phyloP scores from a whole-genome alignment of 53 echinoderm and acorn worm species.

The Echinometra lucunter region DNA sequence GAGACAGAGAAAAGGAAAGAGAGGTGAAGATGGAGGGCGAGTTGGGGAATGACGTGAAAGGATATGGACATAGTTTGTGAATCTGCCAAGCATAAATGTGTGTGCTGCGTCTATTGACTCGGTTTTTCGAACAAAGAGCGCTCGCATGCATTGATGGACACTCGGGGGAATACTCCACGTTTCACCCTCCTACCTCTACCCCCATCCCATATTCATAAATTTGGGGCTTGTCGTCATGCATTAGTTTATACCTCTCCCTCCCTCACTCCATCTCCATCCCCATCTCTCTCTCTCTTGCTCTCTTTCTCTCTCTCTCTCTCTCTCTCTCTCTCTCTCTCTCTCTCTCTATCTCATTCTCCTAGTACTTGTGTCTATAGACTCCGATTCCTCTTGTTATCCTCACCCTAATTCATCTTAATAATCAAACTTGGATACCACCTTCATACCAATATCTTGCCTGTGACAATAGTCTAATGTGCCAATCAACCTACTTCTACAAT shows the following conservation, averaged over 20 bases:
- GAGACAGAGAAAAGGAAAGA: neutral
- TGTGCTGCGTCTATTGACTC: slow-evolving; percentile 63
- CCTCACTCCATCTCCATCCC: neutral
- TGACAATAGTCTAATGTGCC: slow-evolving; percentile 37
- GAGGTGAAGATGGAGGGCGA: neutral
- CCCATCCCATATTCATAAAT: slow-evolving; percentile 57
- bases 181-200: neutral
- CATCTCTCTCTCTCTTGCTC: too few relatives aligned
- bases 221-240: slow-evolving; percentile 23
- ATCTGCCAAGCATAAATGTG: slow-evolving; percentile 70
- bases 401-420: slow-evolving; percentile 62
- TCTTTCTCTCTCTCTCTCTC: too few relatives aligned
- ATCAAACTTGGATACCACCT: neutral
- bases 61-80: slow-evolving; percentile 67
- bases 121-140: slow-evolving; percentile 56
- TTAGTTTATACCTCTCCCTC: slow-evolving; percentile 21
- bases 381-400: slow-evolving; percentile 51
- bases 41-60: slow-evolving; percentile 41
- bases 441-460: neutral
- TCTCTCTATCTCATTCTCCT: neutral
- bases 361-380: slow-evolving; percentile 60
- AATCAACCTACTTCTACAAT: slow-evolving; percentile 59
- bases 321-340: too few relatives aligned
- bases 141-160: slow-evolving; percentile 51
- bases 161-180: slow-evolving; percentile 41